Percentiles rank a stretch among this genome's conserved stretches.
These are phyloP conservation scores for Nomada hirtipes DNA, from an alignment of 2,888 invertebrate genomes.

Conservation along the genomic window DNA sequence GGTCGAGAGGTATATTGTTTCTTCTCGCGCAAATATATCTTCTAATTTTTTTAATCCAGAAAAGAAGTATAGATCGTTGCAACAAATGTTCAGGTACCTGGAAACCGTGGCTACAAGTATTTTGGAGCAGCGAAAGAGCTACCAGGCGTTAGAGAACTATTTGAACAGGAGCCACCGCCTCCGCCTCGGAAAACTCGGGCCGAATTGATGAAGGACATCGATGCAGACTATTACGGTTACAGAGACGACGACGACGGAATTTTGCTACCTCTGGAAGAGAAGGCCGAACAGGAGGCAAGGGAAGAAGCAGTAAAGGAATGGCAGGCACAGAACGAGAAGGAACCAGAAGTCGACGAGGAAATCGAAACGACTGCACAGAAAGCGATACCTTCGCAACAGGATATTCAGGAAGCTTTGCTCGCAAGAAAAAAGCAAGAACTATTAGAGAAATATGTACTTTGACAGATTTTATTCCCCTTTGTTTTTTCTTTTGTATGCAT, in stretches of 20 bases:
- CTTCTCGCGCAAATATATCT: not conserved
- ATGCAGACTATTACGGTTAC: slow-evolving; percentile 99
- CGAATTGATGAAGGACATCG: slow-evolving; percentile 98
- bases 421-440: slow-evolving; percentile 96
- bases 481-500: slow-evolving; percentile 20
- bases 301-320: slow-evolving; percentile 89
- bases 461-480: slow-evolving; percentile 58
- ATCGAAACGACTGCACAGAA: slow-evolving; percentile 90
- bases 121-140: slow-evolving; percentile 99
- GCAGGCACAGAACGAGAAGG: slow-evolving; percentile 87
- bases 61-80: not conserved
- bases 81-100: slow-evolving; percentile 89
- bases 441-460: slow-evolving; percentile 90
- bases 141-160: slow-evolving; percentile 98
- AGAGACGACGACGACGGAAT: slow-evolving; percentile 99
- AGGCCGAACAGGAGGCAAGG: slow-evolving; percentile 90
- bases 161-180: slow-evolving; percentile 97
- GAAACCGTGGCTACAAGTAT: slow-evolving; percentile 99
- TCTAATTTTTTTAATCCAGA: not conserved
- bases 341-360: slow-evolving; percentile 87
- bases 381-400: slow-evolving; percentile 96
- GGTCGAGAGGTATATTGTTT: slow-evolving; percentile 89
- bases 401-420: slow-evolving; percentile 96
- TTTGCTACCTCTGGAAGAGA: slow-evolving; percentile 93
- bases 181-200: slow-evolving; percentile 96